Conservation (phyloP, 2,113 vertebrate species). For the Burhinus oedicnemus region DNA sequence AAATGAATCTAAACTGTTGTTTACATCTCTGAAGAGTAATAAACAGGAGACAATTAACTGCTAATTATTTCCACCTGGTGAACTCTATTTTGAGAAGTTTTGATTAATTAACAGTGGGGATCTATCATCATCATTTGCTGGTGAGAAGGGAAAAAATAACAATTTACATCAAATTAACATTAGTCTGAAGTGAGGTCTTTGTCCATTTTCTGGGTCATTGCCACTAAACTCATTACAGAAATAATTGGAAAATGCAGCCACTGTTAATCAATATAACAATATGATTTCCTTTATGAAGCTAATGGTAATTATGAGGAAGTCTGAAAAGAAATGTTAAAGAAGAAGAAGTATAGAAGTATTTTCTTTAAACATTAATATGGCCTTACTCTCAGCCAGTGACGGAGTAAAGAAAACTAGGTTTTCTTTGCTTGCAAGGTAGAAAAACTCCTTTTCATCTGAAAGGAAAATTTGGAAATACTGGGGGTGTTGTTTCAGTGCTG, state of each 20-base stretch:
- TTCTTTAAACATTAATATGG: not conserved
- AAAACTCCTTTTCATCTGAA: not conserved
- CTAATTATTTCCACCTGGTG: constrained; percentile 81
- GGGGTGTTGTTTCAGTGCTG: not conserved
- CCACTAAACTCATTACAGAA: constrained; percentile 70
- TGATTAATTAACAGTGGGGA: constrained; percentile 77
- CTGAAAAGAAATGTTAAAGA: not conserved
- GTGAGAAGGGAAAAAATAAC: constrained; percentile 49
- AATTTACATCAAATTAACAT: constrained; percentile 67
- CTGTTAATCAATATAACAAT: constrained; percentile 68
- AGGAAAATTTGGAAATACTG: not conserved
- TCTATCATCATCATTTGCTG: constrained; percentile 69
- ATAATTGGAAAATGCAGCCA: constrained; percentile 70
- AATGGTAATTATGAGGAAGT: constrained; percentile 30
- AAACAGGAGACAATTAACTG: constrained; percentile 75
- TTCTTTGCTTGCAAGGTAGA: not conserved
- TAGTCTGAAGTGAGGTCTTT: constrained; percentile 50
- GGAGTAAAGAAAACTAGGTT: not conserved
- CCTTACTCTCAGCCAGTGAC: not conserved
- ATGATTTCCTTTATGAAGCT: constrained; percentile 47
- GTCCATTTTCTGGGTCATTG: constrained; percentile 75
- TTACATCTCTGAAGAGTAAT: constrained; percentile 75
- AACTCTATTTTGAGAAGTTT: constrained; percentile 75
- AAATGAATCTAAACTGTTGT: constrained; percentile 57
- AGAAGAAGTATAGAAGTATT: not conserved